Evolutionary conservation across 2,888 invertebrate species (phyloP).

Genomic region (Synanthedon myopaeformis): DNA sequence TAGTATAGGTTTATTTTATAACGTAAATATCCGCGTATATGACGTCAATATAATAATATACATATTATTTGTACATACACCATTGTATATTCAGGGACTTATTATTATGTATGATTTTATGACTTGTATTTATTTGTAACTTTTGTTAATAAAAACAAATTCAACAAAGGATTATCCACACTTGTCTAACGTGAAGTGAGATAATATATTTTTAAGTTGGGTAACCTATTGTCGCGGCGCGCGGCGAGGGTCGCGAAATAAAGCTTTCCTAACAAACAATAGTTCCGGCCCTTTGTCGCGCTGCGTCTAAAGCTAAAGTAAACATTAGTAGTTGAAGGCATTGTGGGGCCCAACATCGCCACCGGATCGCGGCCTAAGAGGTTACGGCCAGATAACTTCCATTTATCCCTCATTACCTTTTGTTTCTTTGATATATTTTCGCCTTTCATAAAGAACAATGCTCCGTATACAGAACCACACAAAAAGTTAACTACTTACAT

Average conservation of each 20-base stretch:
- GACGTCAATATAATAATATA: too few species aligned
- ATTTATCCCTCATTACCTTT: constrained; percentile 55
- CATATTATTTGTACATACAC: too few species aligned
- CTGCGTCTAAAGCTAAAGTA: constrained; percentile 63
- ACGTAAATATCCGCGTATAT: too few species aligned
- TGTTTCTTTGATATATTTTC: constrained; percentile 51
- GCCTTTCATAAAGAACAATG: constrained; percentile 21
- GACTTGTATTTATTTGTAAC: too few species aligned
- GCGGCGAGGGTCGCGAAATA: constrained; percentile 65
- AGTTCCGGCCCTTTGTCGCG: constrained; percentile 69
- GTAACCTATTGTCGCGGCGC: constrained; percentile 65
- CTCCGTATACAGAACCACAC: neutral
- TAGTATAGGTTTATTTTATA: too few species aligned
- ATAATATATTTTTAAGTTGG: constrained; percentile 69
- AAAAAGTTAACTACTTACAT: too few species aligned
- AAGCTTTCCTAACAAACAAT: constrained; percentile 70
- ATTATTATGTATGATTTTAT: too few species aligned
- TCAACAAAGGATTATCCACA: constrained; percentile 15
- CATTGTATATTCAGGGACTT: too few species aligned
- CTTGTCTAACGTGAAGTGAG: constrained; percentile 35
- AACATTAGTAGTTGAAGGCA: constrained; percentile 65
- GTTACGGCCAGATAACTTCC: constrained; percentile 55
- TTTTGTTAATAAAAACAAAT: too few species aligned
- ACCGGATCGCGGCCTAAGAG: constrained; percentile 33
- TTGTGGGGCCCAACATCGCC: constrained; percentile 26